Percentiles rank a stretch among this genome's conserved stretches.
phyloP scores from a whole-genome alignment of 2,888 invertebrate genomes.

The Pollenia labialis region DNA sequence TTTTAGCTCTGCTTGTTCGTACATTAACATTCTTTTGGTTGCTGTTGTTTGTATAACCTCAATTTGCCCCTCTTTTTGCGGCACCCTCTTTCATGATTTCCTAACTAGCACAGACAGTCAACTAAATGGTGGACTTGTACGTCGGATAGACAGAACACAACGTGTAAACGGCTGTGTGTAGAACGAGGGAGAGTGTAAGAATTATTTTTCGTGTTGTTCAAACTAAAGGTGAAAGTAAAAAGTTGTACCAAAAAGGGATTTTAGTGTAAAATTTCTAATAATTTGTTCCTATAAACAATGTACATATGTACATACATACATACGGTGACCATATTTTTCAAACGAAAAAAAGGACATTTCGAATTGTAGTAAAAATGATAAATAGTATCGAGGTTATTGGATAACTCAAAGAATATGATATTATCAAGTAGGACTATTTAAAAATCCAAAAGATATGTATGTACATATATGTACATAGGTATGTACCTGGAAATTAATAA shows the following conservation, averaged over 20 bases:
- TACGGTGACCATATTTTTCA: too few species aligned
- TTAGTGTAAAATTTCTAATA: background rate
- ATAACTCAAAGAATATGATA: too few species aligned
- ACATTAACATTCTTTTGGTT: conserved; percentile 70
- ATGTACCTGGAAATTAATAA: too few species aligned
- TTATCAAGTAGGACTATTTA: too few species aligned
- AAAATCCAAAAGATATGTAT: too few species aligned
- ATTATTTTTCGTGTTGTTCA: background rate
- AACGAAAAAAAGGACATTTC: too few species aligned
- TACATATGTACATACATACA: conserved; percentile 1
- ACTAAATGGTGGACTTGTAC: background rate
- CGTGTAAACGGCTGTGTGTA: conserved; percentile 41
- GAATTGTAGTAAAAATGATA: too few species aligned
- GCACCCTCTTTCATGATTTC: conserved; percentile 45
- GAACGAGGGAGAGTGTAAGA: background rate
- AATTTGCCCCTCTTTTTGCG: conserved; percentile 55
- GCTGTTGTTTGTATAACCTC: conserved; percentile 67
- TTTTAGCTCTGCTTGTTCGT: conserved; percentile 67
- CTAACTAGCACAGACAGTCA: conserved; percentile 66
- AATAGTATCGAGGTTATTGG: too few species aligned
- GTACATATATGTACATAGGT: too few species aligned
- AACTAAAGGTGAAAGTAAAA: too few species aligned
- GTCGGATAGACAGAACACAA: conserved; percentile 30
- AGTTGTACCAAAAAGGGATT: background rate
- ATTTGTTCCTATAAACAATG: background rate